Evolutionary conservation across 2,888 invertebrate species (phyloP).

Genomic region (Dendrolimus pini): DNA sequence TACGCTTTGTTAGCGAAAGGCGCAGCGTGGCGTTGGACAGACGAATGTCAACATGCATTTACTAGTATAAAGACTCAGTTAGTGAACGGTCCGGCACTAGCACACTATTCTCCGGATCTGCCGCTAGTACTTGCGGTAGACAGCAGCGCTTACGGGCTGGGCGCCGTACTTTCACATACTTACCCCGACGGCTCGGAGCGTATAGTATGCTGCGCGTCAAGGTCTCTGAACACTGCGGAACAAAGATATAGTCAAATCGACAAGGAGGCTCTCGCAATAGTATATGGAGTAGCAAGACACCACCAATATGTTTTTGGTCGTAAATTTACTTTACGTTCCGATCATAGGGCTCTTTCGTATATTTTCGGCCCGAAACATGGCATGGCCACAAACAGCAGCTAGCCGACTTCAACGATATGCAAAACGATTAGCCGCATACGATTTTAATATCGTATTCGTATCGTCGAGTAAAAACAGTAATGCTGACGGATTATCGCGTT

Average conservation of each 20-base stretch:
- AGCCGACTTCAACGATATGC: too few species aligned
- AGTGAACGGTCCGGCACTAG: constrained; percentile 8
- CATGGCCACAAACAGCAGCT: too few species aligned
- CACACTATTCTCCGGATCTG: constrained; percentile 9
- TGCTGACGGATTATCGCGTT: too few species aligned
- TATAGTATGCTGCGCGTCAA: constrained; percentile 16
- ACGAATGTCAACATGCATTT: constrained; percentile 10
- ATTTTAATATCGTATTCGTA: too few species aligned
- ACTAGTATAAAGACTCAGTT: constrained; percentile 8
- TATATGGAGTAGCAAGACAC: constrained; percentile 15
- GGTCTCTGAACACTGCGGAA: constrained; percentile 15
- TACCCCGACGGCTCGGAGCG: constrained; percentile 16
- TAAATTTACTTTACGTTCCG: background rate
- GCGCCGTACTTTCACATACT: constrained; percentile 15
- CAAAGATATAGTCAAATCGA: constrained; percentile 16
- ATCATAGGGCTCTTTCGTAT: too few species aligned
- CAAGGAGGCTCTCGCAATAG: constrained; percentile 17
- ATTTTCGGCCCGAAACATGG: too few species aligned
- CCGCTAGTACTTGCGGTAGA: constrained; percentile 18
- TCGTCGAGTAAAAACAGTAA: too few species aligned
- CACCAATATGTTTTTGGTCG: constrained; percentile 9
- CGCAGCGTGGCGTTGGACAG: constrained; percentile 10
- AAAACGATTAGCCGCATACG: too few species aligned
- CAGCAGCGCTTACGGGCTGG: constrained; percentile 19
- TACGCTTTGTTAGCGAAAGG: constrained; percentile 12